These are phyloP conservation scores for Myiopsitta monachus DNA, from an alignment of 2,113 vertebrate species.

Conservation along the genomic window DNA sequence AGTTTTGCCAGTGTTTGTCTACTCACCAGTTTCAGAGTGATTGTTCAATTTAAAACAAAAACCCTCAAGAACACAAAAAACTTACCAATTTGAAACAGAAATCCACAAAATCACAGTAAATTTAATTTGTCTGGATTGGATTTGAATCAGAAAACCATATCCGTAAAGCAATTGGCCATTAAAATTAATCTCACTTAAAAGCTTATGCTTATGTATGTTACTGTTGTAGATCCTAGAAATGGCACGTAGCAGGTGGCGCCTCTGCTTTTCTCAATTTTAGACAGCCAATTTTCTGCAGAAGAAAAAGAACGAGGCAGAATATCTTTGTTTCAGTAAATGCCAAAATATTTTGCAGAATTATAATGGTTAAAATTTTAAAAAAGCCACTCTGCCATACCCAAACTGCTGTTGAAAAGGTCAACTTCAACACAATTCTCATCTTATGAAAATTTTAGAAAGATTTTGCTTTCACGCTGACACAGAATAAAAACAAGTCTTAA, in stretches of 20 bases:
- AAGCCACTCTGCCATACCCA: neutral
- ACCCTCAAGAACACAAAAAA: neutral
- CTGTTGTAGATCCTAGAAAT: neutral
- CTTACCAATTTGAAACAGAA: neutral
- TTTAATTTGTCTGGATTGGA: neutral
- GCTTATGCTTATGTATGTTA: neutral
- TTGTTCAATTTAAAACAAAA: neutral
- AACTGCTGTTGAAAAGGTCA: neutral
- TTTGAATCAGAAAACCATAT: neutral
- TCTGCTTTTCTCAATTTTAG: neutral
- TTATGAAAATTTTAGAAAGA: neutral
- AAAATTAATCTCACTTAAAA: neutral
- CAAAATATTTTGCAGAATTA: neutral
- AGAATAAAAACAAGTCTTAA: neutral
- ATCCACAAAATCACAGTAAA: neutral
- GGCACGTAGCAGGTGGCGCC: neutral
- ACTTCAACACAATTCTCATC: neutral
- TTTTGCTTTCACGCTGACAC: neutral
- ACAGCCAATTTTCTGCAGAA: neutral
- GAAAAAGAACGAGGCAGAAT: neutral
- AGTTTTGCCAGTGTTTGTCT: neutral
- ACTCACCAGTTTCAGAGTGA: neutral
- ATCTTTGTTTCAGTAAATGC: neutral
- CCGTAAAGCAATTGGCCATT: neutral
- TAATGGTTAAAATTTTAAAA: neutral